Evolutionary conservation across 2,888 invertebrate genomes (phyloP).

Genomic region (Drosophila anomalipes): DNA sequence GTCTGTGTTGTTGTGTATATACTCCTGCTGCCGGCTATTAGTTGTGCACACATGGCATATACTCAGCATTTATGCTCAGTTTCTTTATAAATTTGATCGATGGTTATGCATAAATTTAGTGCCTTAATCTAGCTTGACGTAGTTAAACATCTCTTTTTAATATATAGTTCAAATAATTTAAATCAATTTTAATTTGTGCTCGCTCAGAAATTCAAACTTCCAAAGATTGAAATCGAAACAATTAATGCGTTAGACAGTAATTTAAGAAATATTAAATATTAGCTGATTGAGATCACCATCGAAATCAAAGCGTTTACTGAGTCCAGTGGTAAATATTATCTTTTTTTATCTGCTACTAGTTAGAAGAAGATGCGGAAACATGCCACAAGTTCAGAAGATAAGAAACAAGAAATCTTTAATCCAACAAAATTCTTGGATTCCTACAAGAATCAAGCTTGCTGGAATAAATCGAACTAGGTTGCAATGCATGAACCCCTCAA

Average conservation of each 20-base stretch:
- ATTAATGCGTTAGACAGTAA: not conserved
- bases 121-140: not conserved
- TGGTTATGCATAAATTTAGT: not conserved
- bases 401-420: not conserved
- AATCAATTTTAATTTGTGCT: no score
- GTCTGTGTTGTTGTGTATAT: slow-evolving; percentile 3
- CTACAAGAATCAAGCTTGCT: no score
- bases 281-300: not conserved
- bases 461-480: not conserved
- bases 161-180: not conserved
- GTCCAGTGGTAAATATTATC: not conserved
- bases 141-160: not conserved
- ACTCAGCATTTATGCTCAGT: slow-evolving; percentile 1
- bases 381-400: no score
- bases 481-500: not conserved
- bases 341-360: not conserved
- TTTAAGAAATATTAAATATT: not conserved
- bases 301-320: no score
- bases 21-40: slow-evolving; percentile 9
- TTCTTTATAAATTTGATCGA: not conserved
- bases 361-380: no score
- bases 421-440: not conserved
- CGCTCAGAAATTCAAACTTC: not conserved
- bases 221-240: not conserved
- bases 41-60: slow-evolving; percentile 19